Conservation (phyloP, 1,140 invertebrate species). For the Zaprionus gabonicus region DNA sequence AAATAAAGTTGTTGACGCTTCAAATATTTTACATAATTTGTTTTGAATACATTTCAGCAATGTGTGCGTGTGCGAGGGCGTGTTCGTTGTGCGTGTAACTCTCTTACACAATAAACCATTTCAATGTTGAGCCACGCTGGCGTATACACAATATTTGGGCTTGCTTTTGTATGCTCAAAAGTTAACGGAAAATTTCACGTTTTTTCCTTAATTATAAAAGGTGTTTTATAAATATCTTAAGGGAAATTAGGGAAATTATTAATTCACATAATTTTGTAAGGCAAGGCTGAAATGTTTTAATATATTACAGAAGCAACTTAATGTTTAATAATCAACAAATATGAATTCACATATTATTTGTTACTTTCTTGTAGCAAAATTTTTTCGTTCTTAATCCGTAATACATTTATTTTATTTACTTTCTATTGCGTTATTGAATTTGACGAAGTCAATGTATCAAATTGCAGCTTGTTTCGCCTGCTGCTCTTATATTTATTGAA, state of each 20-base stretch:
- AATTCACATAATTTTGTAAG: too few relatives aligned
- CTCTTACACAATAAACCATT: slow-evolving; percentile 7
- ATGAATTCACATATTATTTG: background rate
- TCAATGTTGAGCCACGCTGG: slow-evolving; percentile 23
- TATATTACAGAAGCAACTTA: too few relatives aligned
- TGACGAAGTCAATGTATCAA: slow-evolving; percentile 40
- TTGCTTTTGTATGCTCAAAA: slow-evolving; percentile 20
- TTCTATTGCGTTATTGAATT: slow-evolving; percentile 45
- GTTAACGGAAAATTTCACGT: slow-evolving; percentile 7
- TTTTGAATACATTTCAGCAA: slow-evolving; percentile 56
- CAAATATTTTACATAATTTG: slow-evolving; percentile 76
- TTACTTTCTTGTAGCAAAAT: background rate
- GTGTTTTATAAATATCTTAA: too few relatives aligned
- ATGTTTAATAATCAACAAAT: too few relatives aligned
- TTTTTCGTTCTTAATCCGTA: background rate
- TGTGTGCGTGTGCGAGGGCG: background rate
- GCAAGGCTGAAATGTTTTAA: too few relatives aligned
- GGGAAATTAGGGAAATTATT: background rate
- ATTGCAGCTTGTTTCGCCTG: slow-evolving; percentile 42
- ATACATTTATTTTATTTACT: slow-evolving; percentile 13
- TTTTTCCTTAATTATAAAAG: background rate
- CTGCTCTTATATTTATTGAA: slow-evolving; percentile 71
- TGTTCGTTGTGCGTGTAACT: slow-evolving; percentile 8
- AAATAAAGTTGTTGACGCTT: slow-evolving; percentile 71
- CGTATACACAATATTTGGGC: slow-evolving; percentile 48